Percentiles rank a stretch among this genome's conserved stretches.
These are phyloP conservation scores for Aporophyla lueneburgensis DNA, from an alignment of 2,888 invertebrate species.

Conservation along the genomic window DNA sequence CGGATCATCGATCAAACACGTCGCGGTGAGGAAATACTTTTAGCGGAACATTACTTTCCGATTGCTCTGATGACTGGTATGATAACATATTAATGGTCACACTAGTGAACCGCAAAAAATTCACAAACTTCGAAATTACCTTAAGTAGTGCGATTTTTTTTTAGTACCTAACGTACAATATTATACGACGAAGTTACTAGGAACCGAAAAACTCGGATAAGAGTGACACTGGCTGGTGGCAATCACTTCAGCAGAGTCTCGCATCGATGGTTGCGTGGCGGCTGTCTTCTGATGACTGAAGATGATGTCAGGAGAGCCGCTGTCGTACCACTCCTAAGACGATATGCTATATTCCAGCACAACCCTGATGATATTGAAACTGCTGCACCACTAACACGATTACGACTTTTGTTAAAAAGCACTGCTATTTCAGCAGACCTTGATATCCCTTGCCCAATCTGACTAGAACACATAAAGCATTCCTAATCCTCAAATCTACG, in stretches of 20 bases:
- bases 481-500: conserved; percentile 13
- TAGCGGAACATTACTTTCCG: conserved; percentile 5
- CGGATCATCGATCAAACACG: conserved; percentile 42
- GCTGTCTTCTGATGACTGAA: neutral
- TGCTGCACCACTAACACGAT: neutral
- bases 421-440: conserved; percentile 8
- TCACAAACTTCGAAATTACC: neutral
- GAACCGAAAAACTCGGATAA: neutral
- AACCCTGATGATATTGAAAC: neutral
- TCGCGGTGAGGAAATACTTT: conserved; percentile 9
- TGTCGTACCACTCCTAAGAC: neutral
- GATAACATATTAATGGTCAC: conserved; percentile 3
- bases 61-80: conserved; percentile 20
- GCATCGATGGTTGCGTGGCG: neutral
- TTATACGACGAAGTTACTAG: neutral
- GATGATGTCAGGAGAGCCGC: neutral
- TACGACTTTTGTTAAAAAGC: neutral
- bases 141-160: neutral
- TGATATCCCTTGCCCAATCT: conserved; percentile 25
- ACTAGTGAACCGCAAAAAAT: neutral
- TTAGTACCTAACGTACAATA: neutral
- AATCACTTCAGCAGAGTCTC: neutral
- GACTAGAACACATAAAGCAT: conserved; percentile 14
- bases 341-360: neutral
- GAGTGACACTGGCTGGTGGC: neutral